Conservation (phyloP, 2,797 vertebrate species). For the Xiphorhynchus erythropygius region DNA sequence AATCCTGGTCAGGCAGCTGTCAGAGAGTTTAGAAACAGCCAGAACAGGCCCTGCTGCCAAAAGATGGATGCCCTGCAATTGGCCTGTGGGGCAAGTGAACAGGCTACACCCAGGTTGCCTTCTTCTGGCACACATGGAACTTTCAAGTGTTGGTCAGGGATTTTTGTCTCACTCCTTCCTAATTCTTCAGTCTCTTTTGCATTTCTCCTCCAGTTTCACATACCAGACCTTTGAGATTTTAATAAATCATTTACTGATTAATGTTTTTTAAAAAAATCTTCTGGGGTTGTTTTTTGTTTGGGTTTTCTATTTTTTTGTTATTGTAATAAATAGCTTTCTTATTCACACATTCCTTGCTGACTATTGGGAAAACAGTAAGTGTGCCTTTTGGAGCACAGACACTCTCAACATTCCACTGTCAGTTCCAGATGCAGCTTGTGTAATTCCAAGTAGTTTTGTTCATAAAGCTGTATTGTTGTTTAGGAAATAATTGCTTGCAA, state of each 20-base stretch:
- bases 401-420: neutral
- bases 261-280: neutral
- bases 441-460: neutral
- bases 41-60: neutral
- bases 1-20: neutral
- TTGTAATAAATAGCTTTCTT: neutral
- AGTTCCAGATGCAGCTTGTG: neutral
- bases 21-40: neutral
- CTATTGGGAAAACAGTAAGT: neutral
- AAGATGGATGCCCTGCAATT: neutral
- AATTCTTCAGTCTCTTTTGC: neutral
- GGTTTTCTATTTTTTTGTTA: too few species aligned
- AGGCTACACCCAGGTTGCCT: neutral
- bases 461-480: neutral
- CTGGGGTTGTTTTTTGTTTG: too few species aligned
- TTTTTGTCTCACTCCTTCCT: neutral
- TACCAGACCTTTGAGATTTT: neutral
- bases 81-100: neutral
- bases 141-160: neutral
- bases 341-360: rapidly evolving
- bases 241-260: neutral
- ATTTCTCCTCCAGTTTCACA: neutral
- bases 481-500: rapidly evolving
- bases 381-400: neutral
- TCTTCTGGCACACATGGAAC: rapidly evolving